Evolutionary conservation across 2,113 vertebrate species (phyloP).

Genomic region (Aythya baeri): DNA sequence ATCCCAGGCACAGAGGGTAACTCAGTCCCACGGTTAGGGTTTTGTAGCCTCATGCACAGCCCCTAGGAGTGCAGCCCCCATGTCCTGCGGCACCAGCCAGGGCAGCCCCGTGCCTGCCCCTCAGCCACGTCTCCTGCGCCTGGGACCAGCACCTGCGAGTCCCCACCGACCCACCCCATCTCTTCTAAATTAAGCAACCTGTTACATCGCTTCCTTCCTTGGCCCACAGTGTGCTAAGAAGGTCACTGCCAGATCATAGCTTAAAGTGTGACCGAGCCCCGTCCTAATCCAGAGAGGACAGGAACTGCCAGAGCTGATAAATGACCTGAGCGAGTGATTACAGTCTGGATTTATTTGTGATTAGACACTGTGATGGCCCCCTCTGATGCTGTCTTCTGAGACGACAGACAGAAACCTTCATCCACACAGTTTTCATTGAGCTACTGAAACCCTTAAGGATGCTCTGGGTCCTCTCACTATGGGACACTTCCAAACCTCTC

Average conservation of each 20-base stretch:
- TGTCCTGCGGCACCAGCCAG: fast-evolving
- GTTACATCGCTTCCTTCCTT: conserved; percentile 21
- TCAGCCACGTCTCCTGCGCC: fast-evolving
- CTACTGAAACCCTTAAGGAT: background rate
- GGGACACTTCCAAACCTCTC: background rate
- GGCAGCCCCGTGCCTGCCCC: background rate
- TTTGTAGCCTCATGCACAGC: fast-evolving
- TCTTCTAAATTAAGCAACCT: conserved; percentile 24
- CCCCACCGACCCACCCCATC: background rate
- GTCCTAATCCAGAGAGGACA: conserved; percentile 48
- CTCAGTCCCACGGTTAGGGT: background rate
- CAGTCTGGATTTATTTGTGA: background rate
- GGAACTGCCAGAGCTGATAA: background rate
- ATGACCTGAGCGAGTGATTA: conserved; percentile 32
- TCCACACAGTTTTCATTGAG: background rate
- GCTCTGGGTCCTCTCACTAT: fast-evolving
- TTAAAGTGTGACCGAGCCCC: background rate
- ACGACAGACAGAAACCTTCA: background rate
- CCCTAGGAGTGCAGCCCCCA: background rate
- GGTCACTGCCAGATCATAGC: background rate
- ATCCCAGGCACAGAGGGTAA: background rate
- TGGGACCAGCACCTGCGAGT: fast-evolving
- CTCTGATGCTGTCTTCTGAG: background rate
- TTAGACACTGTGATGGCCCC: background rate
- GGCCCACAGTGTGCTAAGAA: conserved; percentile 19